A percentile compares a stretch with the other conserved stretches of the same genome.
Conservation (phyloP, 2,113 vertebrate genomes). For the Suncus etruscus region DNA sequence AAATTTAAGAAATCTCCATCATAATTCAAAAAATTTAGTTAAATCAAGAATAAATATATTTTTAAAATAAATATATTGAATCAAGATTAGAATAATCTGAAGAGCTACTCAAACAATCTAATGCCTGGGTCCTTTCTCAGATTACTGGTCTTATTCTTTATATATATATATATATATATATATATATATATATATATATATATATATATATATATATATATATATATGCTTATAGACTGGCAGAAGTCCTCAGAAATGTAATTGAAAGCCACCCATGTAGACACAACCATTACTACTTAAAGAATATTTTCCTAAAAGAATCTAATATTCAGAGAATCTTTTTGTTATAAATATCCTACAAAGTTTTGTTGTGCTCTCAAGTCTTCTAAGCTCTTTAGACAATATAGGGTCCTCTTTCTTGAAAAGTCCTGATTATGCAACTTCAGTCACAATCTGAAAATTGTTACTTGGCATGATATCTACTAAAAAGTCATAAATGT, state of each 20-base stretch:
- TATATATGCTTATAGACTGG: too few species aligned
- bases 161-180: too few species aligned
- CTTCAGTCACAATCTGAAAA: background rate
- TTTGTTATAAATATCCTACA: background rate
- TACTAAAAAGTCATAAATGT: background rate
- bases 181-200: too few species aligned
- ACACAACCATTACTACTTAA: background rate
- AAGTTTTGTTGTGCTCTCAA: background rate
- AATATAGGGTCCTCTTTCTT: background rate
- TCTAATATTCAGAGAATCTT: conserved; percentile 1
- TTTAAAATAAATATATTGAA: background rate
- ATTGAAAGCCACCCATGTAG: background rate
- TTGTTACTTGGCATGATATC: background rate
- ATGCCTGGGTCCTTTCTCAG: too few species aligned
- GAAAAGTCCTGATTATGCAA: background rate
- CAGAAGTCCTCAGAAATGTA: too few species aligned
- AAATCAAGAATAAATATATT: too few species aligned
- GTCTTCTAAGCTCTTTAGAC: background rate
- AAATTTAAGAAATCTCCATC: background rate
- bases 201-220: too few species aligned
- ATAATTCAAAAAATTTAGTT: background rate
- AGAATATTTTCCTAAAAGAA: background rate
- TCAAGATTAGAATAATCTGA: background rate
- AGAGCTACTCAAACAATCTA: background rate
- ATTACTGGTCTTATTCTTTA: too few species aligned